phyloP scores from a whole-genome alignment of 2,113 vertebrate species.

The Illadopsis cleaveri region DNA sequence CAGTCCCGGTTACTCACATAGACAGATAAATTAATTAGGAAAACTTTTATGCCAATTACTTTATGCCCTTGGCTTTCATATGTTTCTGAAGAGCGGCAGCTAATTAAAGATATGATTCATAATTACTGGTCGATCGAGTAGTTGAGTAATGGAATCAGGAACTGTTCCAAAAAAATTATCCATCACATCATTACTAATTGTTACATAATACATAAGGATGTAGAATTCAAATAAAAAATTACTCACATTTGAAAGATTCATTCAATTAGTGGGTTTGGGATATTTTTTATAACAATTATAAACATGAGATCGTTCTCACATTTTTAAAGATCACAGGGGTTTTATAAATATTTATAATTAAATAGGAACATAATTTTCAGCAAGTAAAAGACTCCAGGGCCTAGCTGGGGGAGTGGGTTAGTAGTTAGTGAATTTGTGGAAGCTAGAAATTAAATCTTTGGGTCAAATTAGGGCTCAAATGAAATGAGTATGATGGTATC shows the following conservation, averaged over 20 bases:
- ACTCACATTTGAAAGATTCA: conserved; percentile 75
- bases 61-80: conserved; percentile 89
- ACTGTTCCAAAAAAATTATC: conserved; percentile 86
- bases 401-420: not conserved
- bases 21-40: conserved; percentile 96
- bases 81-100: conserved; percentile 85
- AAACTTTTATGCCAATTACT: conserved; percentile 94
- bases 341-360: conserved; percentile 61
- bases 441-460: conserved; percentile 18
- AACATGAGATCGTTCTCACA: conserved; percentile 59
- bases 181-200: conserved; percentile 84
- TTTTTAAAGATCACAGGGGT: conserved; percentile 45
- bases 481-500: not conserved
- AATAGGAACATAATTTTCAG: conserved; percentile 43
- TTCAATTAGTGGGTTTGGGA: conserved; percentile 47
- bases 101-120: conserved; percentile 93
- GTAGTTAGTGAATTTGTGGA: not conserved
- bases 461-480: conserved; percentile 14
- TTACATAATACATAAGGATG: conserved; percentile 84
- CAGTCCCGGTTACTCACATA: conserved; percentile 84
- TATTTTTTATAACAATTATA: conserved; percentile 70
- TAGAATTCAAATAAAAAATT: conserved; percentile 80
- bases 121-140: conserved; percentile 85
- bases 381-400: not conserved
- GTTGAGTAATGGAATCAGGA: conserved; percentile 86